Base-by-base conservation (phyloP, 2,888 invertebrate genomes). In the Andrena camellia region DNA sequence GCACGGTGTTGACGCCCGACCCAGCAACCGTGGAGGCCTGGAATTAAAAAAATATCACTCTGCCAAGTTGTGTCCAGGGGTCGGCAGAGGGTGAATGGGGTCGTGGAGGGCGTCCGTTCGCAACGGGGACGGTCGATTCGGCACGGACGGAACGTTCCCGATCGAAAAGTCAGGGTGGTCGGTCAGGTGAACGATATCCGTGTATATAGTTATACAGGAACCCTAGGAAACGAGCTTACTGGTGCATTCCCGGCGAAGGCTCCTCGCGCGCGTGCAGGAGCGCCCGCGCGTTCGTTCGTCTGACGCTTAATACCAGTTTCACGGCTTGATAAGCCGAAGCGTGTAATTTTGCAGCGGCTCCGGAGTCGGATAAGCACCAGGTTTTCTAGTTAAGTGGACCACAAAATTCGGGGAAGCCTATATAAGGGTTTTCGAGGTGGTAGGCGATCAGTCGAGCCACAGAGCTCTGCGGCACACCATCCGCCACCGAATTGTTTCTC, bases 361-460 rank as follows among this genome's bases (percentile, higher is more conserved):
- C 92, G 85, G 87, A 90, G 92, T 94, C 94, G 94, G 93, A 94
- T 94, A 94, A 95, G 95, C 94, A 94, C 94, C 94, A 95, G 95
- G 95, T 95, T 95, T 95, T 95, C 95, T 95, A 95, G 95, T 95
- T 95, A 95, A 95, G 95, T 95, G 95, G 95, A 94, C 95, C 95
- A 95, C 95, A 94, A 95, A 95, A 95, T 95, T 95, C 94, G 95
- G 94, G 94, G 94, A 95, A 94, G 94, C 94, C 94, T 95, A 95
- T 95, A 95, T 95, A 95, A 95, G 94, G 95, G 91, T 93, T 93
- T 90, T 90, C 87, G 88, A 88, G 90, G 89, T 89, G 88, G 86
- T 82, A 88, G 86, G 84, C 90, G 88, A 91, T 92, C 93, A 93
- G 92, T 92, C 89, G 90, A 86, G 85, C 89, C 86, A 83, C 88